phyloP scores from a whole-genome alignment of 2,888 invertebrate species.

The Chymomyza amoena region DNA sequence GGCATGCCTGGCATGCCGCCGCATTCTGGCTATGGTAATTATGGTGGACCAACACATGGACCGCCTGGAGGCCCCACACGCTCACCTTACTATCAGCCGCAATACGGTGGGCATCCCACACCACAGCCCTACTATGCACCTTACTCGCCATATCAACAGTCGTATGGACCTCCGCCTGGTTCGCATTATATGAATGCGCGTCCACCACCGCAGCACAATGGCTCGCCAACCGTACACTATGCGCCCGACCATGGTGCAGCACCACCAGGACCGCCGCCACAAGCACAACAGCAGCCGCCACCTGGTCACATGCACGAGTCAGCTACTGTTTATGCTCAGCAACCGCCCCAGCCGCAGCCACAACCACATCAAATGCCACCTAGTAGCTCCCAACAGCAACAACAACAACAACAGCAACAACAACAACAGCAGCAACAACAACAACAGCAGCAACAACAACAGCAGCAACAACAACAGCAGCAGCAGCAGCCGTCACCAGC shows the following conservation, averaged over 20 bases:
- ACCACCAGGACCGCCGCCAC: conserved; percentile 53
- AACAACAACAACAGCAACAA: conserved; percentile 20
- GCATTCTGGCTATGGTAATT: conserved; percentile 76
- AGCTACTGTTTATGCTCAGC: conserved; percentile 45
- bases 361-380: conserved; percentile 8
- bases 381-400: conserved; percentile 6
- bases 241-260: conserved; percentile 34
- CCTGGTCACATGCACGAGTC: conserved; percentile 60
- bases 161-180: conserved; percentile 75
- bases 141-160: conserved; percentile 78
- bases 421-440: conserved; percentile 26
- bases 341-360: conserved; percentile 13
- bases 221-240: conserved; percentile 49
- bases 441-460: too few species aligned
- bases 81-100: conserved; percentile 78
- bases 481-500: conserved; percentile 22
- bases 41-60: conserved; percentile 70
- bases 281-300: conserved; percentile 39
- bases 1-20: conserved; percentile 74
- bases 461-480: conserved; percentile 6
- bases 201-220: conserved; percentile 70
- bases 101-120: conserved; percentile 77
- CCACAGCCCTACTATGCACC: conserved; percentile 77
- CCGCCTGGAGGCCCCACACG: conserved; percentile 73
- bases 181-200: conserved; percentile 75